A percentile compares a stretch with the other conserved stretches of the same genome.
Evolutionary conservation across 64 coral and sea anemone species (phyloP).

Genomic region (Trachythela sp.): DNA sequence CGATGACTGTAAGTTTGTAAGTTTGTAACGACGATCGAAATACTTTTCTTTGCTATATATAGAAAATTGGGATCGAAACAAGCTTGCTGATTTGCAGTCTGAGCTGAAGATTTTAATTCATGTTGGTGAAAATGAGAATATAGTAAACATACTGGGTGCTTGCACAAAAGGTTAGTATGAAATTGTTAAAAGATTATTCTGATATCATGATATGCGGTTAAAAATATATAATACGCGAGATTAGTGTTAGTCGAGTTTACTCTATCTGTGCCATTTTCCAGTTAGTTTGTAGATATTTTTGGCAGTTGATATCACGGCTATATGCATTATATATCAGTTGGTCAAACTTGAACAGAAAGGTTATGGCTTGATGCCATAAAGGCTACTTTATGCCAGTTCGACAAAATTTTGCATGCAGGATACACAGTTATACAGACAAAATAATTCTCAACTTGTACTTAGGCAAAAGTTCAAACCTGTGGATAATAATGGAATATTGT

Average conservation of each 20-base stretch:
- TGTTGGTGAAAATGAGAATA: slow-evolving; percentile 11
- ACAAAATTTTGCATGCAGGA: neutral
- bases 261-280: too few relatives aligned
- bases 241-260: neutral
- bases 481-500: slow-evolving; percentile 16
- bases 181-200: neutral
- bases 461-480: slow-evolving; percentile 12
- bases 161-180: neutral
- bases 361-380: too few relatives aligned
- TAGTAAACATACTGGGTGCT: neutral
- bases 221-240: neutral
- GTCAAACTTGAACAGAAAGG: too few relatives aligned
- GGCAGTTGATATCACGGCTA: too few relatives aligned
- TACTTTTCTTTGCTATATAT: neutral
- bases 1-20: neutral
- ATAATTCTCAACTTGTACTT: neutral
- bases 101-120: slow-evolving; percentile 22
- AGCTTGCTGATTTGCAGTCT: neutral
- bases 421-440: neutral
- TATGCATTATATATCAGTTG: too few relatives aligned
- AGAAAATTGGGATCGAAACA: slow-evolving; percentile 6
- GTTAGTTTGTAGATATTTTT: too few relatives aligned
- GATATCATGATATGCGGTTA: neutral
- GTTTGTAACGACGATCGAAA: neutral
- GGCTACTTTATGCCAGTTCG: neutral